A percentile compares a stretch with the other conserved stretches of the same genome.
Evolutionary conservation across 1,140 invertebrate genomes (phyloP).

Genomic region (Drosophila parvula): DNA sequence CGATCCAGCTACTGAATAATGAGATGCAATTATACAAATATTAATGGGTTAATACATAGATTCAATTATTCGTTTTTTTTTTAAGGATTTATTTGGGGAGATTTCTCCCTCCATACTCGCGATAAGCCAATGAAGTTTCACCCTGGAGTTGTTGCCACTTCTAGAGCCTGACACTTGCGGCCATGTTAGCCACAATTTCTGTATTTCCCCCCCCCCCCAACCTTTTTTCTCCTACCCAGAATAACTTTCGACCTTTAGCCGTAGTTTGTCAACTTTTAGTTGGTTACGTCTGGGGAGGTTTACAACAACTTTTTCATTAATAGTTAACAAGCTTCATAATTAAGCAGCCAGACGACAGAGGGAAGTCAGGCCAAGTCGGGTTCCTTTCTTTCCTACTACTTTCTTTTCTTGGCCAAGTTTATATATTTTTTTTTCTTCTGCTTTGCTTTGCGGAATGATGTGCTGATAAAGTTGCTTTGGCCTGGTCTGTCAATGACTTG

Average conservation of each 20-base stretch:
- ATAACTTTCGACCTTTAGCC: conserved; percentile 33
- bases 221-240: neutral
- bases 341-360: conserved; percentile 62
- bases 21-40: neutral
- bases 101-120: neutral
- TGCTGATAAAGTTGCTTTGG: conserved; percentile 67
- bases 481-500: conserved; percentile 64
- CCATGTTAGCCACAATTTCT: neutral
- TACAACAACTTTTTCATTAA: conserved; percentile 82
- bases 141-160: conserved; percentile 10
- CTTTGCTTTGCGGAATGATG: conserved; percentile 32
- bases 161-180: neutral
- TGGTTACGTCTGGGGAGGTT: conserved; percentile 57
- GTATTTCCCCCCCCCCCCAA: neutral
- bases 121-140: neutral
- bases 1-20: conserved; percentile 1
- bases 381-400: conserved; percentile 11
- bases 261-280: conserved; percentile 57
- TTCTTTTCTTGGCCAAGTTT: conserved; percentile 26
- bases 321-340: conserved; percentile 82
- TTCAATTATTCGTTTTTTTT: conserved; percentile 4
- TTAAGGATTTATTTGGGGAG: neutral
- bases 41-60: neutral
- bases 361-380: conserved; percentile 27
- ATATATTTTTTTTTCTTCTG: conserved; percentile 5